Evolutionary conservation across 2,888 invertebrate species (phyloP).

Genomic region (Xestia rhomboidea): DNA sequence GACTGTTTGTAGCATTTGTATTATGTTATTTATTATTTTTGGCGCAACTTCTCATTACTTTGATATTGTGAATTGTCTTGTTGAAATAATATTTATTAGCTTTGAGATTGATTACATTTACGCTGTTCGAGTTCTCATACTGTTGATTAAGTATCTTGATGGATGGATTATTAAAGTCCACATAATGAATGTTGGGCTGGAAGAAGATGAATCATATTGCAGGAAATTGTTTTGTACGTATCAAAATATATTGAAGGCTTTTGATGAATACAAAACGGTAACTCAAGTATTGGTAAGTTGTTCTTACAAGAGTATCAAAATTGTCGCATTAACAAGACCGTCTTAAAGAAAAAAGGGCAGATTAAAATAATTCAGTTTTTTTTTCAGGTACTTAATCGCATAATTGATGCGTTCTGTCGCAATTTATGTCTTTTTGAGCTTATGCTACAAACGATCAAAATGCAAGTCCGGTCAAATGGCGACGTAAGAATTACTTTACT

Average conservation of each 20-base stretch:
- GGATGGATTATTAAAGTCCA: conserved; percentile 1
- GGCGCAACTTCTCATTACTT: neutral
- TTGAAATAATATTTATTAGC: neutral
- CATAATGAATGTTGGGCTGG: neutral
- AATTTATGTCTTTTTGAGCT: conserved; percentile 19
- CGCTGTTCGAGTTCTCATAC: conserved; percentile 15
- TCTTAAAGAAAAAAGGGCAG: neutral
- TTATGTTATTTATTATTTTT: neutral
- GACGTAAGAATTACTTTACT: neutral
- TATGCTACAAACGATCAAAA: neutral
- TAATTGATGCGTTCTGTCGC: conserved; percentile 3
- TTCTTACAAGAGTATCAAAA: no score
- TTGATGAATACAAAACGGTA: conserved; percentile 32
- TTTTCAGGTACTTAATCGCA: conserved; percentile 4
- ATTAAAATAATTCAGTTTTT: neutral
- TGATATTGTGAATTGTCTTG: neutral
- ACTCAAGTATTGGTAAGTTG: conserved; percentile 51
- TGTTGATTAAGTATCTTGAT: conserved; percentile 29
- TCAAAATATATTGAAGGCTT: conserved; percentile 43
- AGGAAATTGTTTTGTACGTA: conserved; percentile 11
- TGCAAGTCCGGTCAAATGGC: neutral
- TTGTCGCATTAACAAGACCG: neutral
- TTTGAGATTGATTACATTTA: conserved; percentile 37
- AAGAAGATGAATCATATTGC: neutral
- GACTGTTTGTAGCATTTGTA: neutral